Evolutionary conservation across 1,140 invertebrate genomes (phyloP).

Genomic region (Thereuonema tuberculata): DNA sequence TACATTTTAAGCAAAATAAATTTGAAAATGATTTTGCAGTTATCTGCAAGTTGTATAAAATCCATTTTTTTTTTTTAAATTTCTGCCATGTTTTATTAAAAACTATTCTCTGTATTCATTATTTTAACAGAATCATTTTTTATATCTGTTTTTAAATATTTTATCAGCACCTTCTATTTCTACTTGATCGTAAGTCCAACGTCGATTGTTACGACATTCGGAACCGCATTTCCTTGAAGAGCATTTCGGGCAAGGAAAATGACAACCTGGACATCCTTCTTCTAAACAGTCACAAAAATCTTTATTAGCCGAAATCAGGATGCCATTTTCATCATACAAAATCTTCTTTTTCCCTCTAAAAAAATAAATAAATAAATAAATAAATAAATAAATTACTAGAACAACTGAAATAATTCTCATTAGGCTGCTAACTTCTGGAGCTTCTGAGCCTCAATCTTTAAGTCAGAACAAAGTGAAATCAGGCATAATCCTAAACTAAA

Average conservation of each 20-base stretch:
- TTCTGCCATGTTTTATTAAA: too few relatives aligned
- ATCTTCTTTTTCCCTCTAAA: background rate
- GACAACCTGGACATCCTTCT: constrained; percentile 54
- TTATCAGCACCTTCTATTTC: constrained; percentile 25
- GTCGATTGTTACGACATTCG: constrained; percentile 36
- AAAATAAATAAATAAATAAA: background rate
- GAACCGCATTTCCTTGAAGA: constrained; percentile 44
- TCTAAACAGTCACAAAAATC: constrained; percentile 67
- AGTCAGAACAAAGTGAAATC: too few relatives aligned
- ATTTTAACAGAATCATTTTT: too few relatives aligned
- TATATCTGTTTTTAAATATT: background rate
- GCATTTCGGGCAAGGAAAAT: constrained; percentile 62
- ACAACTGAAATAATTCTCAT: background rate
- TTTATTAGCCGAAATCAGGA: constrained; percentile 36
- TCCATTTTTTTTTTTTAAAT: too few relatives aligned
- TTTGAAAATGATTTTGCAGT: too few relatives aligned
- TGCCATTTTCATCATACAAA: constrained; percentile 31
- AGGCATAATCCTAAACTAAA: too few relatives aligned
- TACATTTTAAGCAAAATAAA: too few relatives aligned
- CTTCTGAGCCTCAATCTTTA: too few relatives aligned
- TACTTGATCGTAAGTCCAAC: constrained; percentile 22
- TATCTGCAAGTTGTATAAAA: too few relatives aligned
- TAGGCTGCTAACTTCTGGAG: background rate
- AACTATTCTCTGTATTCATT: too few relatives aligned
- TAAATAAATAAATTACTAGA: background rate